Conservation (phyloP, 2,113 vertebrate species). For the Proteles cristata region DNA sequence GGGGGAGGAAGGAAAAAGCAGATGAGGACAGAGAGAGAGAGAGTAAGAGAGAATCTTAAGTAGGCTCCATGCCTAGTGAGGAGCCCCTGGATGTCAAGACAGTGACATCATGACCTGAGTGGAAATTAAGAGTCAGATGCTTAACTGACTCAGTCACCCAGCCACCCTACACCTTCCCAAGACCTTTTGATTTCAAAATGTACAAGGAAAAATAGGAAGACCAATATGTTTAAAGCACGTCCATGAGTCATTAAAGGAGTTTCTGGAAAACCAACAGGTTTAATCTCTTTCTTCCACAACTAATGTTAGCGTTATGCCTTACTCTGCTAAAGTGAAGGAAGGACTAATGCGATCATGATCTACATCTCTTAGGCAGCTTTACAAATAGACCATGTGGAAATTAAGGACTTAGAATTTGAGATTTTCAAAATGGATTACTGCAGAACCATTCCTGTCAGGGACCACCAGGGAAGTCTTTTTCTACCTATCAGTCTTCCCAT, state of each 20-base stretch:
- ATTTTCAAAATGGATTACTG: not conserved
- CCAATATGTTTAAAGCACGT: not conserved
- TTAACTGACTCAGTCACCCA: too few species aligned
- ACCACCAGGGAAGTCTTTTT: not conserved
- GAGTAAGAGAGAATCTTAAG: too few species aligned
- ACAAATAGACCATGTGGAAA: not conserved
- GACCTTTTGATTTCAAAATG: not conserved
- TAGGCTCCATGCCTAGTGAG: too few species aligned
- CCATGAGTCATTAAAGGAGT: not conserved
- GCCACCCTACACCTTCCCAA: too few species aligned
- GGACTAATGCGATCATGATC: rapidly evolving
- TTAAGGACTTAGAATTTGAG: not conserved
- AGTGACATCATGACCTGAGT: too few species aligned
- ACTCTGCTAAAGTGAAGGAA: not conserved
- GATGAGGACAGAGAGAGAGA: too few species aligned
- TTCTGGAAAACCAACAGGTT: not conserved
- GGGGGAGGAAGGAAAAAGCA: too few species aligned
- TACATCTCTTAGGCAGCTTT: not conserved
- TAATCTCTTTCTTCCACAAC: not conserved
- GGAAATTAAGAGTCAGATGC: too few species aligned
- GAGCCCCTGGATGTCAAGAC: too few species aligned
- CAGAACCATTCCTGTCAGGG: not conserved
- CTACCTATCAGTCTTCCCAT: not conserved
- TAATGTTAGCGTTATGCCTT: not conserved
- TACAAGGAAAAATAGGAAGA: not conserved